These are phyloP conservation scores for Pseudomyrmex flavicornis DNA, from an alignment of 1,140 invertebrate species.

Conservation along the genomic window DNA sequence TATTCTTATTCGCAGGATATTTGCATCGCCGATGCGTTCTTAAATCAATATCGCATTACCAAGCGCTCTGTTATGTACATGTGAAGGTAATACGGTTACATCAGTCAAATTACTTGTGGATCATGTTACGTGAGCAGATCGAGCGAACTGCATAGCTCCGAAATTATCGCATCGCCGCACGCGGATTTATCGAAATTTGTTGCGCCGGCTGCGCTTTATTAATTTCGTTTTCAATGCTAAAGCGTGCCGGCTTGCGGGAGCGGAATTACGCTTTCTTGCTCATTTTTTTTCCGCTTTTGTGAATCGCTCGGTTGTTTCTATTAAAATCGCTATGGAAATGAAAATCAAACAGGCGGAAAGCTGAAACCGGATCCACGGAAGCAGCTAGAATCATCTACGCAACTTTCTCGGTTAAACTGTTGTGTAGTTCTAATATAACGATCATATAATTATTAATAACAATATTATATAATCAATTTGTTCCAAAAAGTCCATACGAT, in stretches of 20 bases:
- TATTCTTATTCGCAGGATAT: conserved; percentile 58
- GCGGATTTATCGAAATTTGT: conserved; percentile 58
- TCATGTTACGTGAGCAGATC: conserved; percentile 51
- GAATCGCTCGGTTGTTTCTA: conserved; percentile 45
- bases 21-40: conserved; percentile 47
- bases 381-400: neutral
- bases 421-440: neutral
- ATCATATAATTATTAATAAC: neutral
- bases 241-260: conserved; percentile 19
- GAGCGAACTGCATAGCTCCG: conserved; percentile 4
- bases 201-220: conserved; percentile 58
- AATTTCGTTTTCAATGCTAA: conserved; percentile 47
- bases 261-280: conserved; percentile 50
- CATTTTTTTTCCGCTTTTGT: conserved; percentile 38
- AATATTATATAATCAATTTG: neutral
- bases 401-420: neutral
- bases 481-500: neutral
- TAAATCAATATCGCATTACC: conserved; percentile 73
- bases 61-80: conserved; percentile 39
- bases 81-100: conserved; percentile 54
- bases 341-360: conserved; percentile 45
- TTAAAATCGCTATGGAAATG: conserved; percentile 43
- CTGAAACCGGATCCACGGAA: conserved; percentile 7
- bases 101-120: conserved; percentile 68
- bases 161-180: conserved; percentile 50